phyloP scores from a whole-genome alignment of 2,797 vertebrate species.

The Sebastes matsubarae region DNA sequence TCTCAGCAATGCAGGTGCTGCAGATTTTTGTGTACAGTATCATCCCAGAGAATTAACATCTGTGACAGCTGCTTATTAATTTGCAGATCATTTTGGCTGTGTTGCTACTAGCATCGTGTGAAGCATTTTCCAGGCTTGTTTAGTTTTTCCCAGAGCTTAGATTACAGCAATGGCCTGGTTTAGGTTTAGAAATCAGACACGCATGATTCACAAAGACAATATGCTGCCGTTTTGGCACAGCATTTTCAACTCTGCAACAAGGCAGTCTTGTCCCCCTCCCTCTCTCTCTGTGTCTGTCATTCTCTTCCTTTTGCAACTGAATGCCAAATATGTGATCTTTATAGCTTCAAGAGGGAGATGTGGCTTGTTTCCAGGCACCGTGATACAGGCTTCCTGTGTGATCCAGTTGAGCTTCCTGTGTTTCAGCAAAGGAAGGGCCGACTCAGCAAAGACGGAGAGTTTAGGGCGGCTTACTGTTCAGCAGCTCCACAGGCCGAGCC shows the following conservation, averaged over 20 bases:
- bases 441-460: conserved; percentile 41
- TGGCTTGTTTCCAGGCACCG: conserved; percentile 47
- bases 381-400: conserved; percentile 65
- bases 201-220: conserved; percentile 49
- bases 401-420: conserved; percentile 67
- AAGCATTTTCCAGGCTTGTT: conserved; percentile 38
- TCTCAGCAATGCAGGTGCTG: neutral
- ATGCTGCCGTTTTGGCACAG: conserved; percentile 48
- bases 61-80: conserved; percentile 12
- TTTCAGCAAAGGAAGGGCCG: conserved; percentile 59
- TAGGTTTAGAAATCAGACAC: conserved; percentile 42
- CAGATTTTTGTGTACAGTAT: neutral
- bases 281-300: neutral
- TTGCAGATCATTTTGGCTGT: neutral
- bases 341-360: conserved; percentile 14
- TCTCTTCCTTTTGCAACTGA: neutral
- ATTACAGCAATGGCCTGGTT: conserved; percentile 45
- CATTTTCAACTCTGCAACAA: conserved; percentile 27
- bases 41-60: conserved; percentile 4
- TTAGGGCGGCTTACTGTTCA: conserved; percentile 38
- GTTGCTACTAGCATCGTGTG: neutral
- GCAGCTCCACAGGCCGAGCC: conserved; percentile 29
- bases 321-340: conserved; percentile 34
- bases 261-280: neutral
- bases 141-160: conserved; percentile 31